A percentile compares a stretch with the other conserved stretches of the same genome.
These are phyloP conservation scores for Corythornis leucogaster DNA, from an alignment of 2,797 vertebrate species.

Conservation along the genomic window DNA sequence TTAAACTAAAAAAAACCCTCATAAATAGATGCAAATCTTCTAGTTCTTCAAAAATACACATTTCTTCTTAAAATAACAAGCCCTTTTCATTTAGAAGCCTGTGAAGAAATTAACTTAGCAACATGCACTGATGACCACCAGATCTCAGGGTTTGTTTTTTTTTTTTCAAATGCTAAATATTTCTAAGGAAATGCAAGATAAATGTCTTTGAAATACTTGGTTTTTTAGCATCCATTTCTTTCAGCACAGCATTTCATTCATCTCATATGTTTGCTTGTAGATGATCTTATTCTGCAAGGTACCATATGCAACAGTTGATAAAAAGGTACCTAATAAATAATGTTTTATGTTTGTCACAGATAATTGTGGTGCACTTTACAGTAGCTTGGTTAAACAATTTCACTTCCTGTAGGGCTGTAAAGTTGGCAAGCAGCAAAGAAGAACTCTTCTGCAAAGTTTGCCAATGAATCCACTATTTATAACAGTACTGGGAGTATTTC, in stretches of 20 bases:
- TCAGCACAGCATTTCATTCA: neutral
- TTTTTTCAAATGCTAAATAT: neutral
- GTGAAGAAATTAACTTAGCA: neutral
- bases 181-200: neutral
- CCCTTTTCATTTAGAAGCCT: neutral
- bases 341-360: neutral
- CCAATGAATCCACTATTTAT: neutral
- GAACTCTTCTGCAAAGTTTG: neutral
- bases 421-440: neutral
- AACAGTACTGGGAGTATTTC: conserved; percentile 7
- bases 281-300: neutral
- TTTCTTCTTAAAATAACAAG: neutral
- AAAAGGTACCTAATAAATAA: neutral
- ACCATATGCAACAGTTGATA: neutral
- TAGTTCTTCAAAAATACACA: neutral
- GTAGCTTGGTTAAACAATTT: neutral
- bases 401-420: neutral
- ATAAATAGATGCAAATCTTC: neutral
- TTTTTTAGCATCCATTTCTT: neutral
- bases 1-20: neutral
- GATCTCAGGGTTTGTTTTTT: accelerated
- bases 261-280: neutral
- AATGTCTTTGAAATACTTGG: neutral
- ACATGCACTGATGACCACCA: neutral
- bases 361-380: neutral